Percentiles rank a stretch among this genome's conserved stretches.
Conservation (phyloP, 2,888 invertebrate species). For the Lymantria monacha region DNA sequence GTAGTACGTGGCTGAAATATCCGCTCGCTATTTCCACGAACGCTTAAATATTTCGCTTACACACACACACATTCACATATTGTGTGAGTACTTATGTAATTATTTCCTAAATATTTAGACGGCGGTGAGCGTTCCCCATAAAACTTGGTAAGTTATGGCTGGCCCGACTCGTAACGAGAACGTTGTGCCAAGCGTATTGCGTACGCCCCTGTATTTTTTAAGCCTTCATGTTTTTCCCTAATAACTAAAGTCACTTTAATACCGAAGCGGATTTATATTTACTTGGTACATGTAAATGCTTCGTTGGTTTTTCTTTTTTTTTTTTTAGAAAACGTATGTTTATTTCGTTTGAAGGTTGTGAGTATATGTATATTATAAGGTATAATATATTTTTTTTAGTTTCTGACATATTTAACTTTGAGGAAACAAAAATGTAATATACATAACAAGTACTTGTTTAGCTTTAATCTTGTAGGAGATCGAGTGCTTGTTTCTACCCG, state of each 20-base stretch:
- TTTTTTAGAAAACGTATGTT: not conserved
- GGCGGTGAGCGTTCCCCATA: conserved; percentile 49
- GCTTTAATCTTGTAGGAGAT: too few species aligned
- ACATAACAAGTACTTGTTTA: too few species aligned
- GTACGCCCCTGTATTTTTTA: conserved; percentile 37
- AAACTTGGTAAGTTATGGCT: conserved; percentile 57
- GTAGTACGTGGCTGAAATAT: conserved; percentile 7
- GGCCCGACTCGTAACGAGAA: conserved; percentile 43
- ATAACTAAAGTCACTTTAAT: conserved; percentile 33
- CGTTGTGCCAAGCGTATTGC: conserved; percentile 35
- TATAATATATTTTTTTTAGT: too few species aligned
- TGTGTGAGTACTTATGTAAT: conserved; percentile 51
- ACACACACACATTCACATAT: conserved; percentile 20
- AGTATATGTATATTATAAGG: not conserved
- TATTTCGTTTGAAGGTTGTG: not conserved
- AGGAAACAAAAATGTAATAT: too few species aligned
- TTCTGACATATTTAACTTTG: too few species aligned
- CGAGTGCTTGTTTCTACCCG: too few species aligned
- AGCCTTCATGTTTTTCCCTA: conserved; percentile 34
- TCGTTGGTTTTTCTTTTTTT: not conserved
- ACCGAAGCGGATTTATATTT: conserved; percentile 25
- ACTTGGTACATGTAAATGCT: conserved; percentile 13
- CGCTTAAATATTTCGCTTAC: conserved; percentile 34
- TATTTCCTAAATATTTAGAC: conserved; percentile 67
- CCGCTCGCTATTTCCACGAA: conserved; percentile 1